Conservation (phyloP, 2,113 vertebrate genomes). For the Motacilla tschutschensis region DNA sequence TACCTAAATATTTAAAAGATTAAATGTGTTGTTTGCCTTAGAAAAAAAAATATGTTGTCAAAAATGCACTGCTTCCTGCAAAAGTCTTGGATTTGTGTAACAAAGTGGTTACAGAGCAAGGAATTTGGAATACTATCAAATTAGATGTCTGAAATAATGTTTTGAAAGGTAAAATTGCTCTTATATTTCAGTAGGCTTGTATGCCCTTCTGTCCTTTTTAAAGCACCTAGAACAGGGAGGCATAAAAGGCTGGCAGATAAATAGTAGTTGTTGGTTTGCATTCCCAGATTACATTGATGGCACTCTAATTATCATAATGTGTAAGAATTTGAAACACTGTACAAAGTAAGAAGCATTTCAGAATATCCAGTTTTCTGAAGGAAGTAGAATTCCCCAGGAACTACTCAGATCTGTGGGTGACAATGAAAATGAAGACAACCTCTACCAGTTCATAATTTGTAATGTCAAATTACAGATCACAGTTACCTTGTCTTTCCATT, state of each 20-base stretch:
- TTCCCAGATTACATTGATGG: neutral
- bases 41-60: neutral
- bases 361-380: neutral
- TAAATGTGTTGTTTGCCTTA: neutral
- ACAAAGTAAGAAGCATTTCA: neutral
- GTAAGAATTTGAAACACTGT: neutral
- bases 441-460: neutral
- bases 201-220: neutral
- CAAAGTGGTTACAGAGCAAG: neutral
- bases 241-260: neutral
- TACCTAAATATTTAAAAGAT: neutral
- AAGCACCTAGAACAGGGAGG: neutral
- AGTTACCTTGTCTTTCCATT: neutral
- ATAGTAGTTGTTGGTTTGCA: neutral
- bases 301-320: neutral
- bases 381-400: neutral
- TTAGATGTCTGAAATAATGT: neutral
- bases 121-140: neutral
- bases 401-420: neutral
- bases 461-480: neutral
- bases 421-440: neutral
- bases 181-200: neutral
- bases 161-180: neutral
- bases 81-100: neutral
- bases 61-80: neutral